phyloP scores from a whole-genome alignment of 1,140 invertebrate genomes.

The Xylocopa sonorina region DNA sequence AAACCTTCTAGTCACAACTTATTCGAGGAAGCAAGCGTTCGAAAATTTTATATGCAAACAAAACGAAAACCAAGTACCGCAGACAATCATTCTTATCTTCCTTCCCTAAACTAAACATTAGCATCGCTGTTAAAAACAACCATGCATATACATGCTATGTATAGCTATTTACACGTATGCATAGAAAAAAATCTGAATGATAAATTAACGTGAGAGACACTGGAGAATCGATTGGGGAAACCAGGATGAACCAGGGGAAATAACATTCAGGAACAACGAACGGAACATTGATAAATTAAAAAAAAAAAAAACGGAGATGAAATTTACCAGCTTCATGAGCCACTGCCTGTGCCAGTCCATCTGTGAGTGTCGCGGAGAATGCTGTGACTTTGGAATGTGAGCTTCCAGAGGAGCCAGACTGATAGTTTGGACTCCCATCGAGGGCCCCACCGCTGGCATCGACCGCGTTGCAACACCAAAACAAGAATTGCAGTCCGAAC shows the following conservation, averaged over 20 bases:
- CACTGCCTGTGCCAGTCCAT: constrained; percentile 79
- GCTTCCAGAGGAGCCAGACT: constrained; percentile 65
- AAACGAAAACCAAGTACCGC: not conserved
- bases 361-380: constrained; percentile 75
- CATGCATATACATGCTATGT: not conserved
- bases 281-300: not conserved
- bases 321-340: constrained; percentile 76
- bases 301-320: too few species aligned
- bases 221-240: not conserved
- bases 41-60: not conserved
- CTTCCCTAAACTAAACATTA: not conserved
- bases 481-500: constrained; percentile 74
- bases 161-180: not conserved
- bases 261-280: not conserved
- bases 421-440: constrained; percentile 72
- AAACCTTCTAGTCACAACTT: not conserved
- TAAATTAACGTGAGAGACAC: not conserved
- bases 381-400: constrained; percentile 71
- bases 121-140: not conserved
- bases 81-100: not conserved
- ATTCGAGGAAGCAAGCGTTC: not conserved
- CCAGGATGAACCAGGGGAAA: not conserved
- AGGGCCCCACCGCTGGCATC: constrained; percentile 77
- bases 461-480: constrained; percentile 70
- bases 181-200: not conserved